Conservation (phyloP, 2,113 vertebrate genomes). For the Urocolius indicus region DNA sequence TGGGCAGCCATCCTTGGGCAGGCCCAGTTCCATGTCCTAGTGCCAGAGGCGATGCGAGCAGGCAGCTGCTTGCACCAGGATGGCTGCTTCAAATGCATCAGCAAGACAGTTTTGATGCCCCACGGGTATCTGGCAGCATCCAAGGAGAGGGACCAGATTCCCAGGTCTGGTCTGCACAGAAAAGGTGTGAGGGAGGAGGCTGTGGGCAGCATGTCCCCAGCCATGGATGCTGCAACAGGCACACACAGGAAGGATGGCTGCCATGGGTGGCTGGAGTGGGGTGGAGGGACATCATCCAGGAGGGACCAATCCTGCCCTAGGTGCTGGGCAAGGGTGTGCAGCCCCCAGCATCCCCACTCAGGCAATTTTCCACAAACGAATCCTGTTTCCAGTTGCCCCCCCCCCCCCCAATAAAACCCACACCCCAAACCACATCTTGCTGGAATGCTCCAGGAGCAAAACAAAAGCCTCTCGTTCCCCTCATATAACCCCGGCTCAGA, state of each 20-base stretch:
- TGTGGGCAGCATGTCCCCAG: fast-evolving
- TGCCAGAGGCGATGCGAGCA: fast-evolving
- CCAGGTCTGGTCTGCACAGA: background rate
- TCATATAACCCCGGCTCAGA: background rate
- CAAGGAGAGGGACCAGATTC: background rate
- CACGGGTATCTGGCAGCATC: background rate
- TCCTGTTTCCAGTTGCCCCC: background rate
- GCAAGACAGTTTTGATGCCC: fast-evolving
- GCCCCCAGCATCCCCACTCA: fast-evolving
- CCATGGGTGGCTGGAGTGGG: fast-evolving
- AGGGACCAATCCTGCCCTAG: background rate
- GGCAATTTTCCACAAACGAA: background rate
- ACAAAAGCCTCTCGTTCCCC: background rate
- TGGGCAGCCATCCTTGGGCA: background rate
- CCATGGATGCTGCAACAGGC: background rate
- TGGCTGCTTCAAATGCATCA: fast-evolving
- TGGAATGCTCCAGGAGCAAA: constrained; percentile 40
- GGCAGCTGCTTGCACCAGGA: background rate
- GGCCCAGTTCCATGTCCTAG: background rate
- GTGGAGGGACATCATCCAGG: background rate
- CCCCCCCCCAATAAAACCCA: background rate
- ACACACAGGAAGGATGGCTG: fast-evolving
- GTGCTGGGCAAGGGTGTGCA: background rate
- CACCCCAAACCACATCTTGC: background rate
- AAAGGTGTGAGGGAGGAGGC: fast-evolving